Conservation (phyloP, 92 coral and sea anemone species). For the Heteractis magnifica region DNA sequence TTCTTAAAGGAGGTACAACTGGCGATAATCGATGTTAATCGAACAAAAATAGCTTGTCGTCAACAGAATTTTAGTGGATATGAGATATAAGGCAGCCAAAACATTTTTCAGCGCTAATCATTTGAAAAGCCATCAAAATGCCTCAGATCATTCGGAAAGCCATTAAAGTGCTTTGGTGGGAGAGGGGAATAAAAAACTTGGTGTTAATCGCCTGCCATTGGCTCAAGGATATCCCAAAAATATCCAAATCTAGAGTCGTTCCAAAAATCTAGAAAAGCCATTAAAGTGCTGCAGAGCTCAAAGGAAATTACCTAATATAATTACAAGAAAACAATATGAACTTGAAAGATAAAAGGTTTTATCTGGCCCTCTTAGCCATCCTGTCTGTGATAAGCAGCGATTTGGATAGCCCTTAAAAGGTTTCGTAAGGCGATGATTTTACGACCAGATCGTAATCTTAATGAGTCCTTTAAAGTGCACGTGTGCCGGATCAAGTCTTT, state of each 20-base stretch:
- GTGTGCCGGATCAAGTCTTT: slow-evolving; percentile 7
- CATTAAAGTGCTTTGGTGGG: neutral
- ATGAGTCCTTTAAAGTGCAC: neutral
- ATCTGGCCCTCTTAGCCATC: neutral
- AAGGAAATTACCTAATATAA: neutral
- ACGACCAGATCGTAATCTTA: neutral
- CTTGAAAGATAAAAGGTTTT: neutral
- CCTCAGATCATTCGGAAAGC: neutral
- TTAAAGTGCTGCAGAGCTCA: neutral
- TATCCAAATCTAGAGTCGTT: no score
- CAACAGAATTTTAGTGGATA: no score
- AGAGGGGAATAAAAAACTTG: neutral
- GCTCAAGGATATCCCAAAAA: no score
- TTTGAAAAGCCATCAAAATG: no score
- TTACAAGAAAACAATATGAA: neutral
- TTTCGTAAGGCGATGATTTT: neutral
- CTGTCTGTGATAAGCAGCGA: neutral
- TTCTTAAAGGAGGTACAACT: no score
- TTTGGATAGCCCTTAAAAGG: neutral
- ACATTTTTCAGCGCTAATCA: no score
- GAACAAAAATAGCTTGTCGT: no score
- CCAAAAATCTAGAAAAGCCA: neutral
- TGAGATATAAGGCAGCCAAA: no score
- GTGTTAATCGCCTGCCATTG: neutral
- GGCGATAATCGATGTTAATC: no score